phyloP scores from a whole-genome alignment of 2,113 vertebrate species.

The Catharus fuscescens region DNA sequence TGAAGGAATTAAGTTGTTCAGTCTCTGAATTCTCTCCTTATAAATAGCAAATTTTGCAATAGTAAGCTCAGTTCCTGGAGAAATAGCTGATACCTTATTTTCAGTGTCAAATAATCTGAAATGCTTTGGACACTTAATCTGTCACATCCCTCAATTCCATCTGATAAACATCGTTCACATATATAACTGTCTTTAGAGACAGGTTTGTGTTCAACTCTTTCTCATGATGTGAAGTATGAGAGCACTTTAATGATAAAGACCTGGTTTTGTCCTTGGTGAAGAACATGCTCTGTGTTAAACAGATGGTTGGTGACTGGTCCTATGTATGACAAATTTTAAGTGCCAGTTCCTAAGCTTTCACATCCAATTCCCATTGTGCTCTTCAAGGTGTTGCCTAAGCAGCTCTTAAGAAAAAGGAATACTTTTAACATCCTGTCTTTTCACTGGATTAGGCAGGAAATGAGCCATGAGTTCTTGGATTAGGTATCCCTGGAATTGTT shows the following conservation, averaged over 20 bases:
- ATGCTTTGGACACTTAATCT: background rate
- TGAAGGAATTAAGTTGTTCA: background rate
- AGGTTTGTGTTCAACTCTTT: fast-evolving
- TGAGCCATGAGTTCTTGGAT: background rate
- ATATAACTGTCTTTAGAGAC: background rate
- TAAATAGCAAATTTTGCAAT: background rate
- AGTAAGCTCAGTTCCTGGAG: background rate
- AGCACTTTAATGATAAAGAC: background rate
- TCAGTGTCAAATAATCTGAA: background rate
- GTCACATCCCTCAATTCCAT: background rate
- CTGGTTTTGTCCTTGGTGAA: background rate
- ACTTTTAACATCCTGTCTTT: background rate
- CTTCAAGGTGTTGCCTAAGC: background rate
- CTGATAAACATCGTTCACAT: background rate
- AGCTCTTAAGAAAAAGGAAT: background rate
- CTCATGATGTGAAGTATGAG: background rate
- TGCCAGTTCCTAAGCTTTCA: background rate
- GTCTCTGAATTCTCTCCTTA: background rate
- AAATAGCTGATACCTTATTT: background rate
- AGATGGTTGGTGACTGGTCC: background rate
- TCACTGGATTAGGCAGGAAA: background rate
- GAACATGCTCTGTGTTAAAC: background rate
- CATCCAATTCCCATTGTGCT: fast-evolving
- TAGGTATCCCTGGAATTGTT: background rate
- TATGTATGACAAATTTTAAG: fast-evolving